These are phyloP conservation scores for Tarsius wallacei DNA, from an alignment of 2,797 vertebrate genomes.

Conservation along the genomic window DNA sequence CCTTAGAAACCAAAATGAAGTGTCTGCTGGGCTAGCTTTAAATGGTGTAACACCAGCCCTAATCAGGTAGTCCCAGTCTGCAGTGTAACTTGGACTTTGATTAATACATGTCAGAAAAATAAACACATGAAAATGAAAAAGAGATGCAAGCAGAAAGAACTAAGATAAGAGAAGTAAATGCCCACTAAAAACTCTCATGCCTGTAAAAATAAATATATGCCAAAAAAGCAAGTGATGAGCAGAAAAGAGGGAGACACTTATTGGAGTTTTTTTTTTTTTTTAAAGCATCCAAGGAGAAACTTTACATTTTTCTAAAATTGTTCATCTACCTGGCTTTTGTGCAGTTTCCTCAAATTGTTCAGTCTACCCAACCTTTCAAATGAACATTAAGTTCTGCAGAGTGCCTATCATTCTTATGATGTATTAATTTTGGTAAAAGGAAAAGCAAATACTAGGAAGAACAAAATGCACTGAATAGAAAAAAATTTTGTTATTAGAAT, in stretches of 20 bases:
- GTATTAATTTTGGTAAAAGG: constrained; percentile 73
- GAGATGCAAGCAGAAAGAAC: constrained; percentile 31
- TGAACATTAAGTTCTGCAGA: neutral
- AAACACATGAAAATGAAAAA: constrained; percentile 48
- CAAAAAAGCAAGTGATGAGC: neutral
- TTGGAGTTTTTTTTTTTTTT: neutral
- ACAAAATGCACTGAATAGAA: constrained; percentile 70
- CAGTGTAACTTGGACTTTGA: neutral
- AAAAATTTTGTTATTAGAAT: constrained; percentile 75
- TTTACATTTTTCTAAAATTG: constrained; percentile 4
- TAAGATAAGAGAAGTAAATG: constrained; percentile 56
- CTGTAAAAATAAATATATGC: constrained; percentile 3
- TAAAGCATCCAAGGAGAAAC: neutral
- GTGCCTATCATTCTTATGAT: constrained; percentile 12
- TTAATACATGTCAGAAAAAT: constrained; percentile 25
- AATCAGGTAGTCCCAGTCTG: neutral
- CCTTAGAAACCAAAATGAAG: neutral
- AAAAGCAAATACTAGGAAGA: constrained; percentile 69
- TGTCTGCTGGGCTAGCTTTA: neutral
- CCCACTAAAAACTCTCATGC: neutral
- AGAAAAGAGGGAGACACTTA: neutral
- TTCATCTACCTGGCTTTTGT: neutral
- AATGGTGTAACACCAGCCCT: neutral
- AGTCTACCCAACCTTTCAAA: constrained; percentile 45
- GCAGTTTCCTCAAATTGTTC: constrained; percentile 11